Conservation (phyloP, 2,888 invertebrate species). For the Eubasilissa splendida region DNA sequence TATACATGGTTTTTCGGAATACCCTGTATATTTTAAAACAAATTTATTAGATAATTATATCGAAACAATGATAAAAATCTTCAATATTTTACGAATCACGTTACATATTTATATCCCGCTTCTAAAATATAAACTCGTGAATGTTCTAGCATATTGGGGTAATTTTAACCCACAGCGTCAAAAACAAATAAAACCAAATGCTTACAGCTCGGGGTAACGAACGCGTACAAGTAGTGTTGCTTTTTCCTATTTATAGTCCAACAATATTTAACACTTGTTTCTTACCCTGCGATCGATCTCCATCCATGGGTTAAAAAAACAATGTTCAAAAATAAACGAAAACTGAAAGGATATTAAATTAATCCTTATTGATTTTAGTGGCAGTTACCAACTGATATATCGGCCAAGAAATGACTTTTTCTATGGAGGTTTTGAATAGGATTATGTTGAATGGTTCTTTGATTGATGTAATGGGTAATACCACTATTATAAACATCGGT, state of each 20-base stretch:
- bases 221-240: slow-evolving; percentile 37
- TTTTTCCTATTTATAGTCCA: slow-evolving; percentile 46
- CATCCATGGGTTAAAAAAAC: slow-evolving; percentile 5
- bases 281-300: slow-evolving; percentile 23
- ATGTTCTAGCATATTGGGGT: not conserved
- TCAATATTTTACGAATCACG: not conserved
- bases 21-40: too few species aligned
- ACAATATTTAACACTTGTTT: slow-evolving; percentile 44
- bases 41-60: not conserved
- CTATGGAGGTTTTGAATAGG: not conserved
- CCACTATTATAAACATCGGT: too few species aligned
- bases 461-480: not conserved
- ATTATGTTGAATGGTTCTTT: not conserved
- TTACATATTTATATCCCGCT: not conserved
- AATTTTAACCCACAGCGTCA: slow-evolving; percentile 34
- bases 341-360: slow-evolving; percentile 33
- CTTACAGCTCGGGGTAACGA: slow-evolving; percentile 32
- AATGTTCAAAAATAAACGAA: not conserved
- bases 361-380: slow-evolving; percentile 31
- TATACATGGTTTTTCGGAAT: not conserved
- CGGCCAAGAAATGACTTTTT: not conserved
- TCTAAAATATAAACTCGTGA: not conserved
- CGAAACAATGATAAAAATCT: not conserved
- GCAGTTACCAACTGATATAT: not conserved
- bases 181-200: slow-evolving; percentile 38